Evolutionary conservation across 2,797 vertebrate species (phyloP).

Genomic region (Mormyrops attenuatus): DNA sequence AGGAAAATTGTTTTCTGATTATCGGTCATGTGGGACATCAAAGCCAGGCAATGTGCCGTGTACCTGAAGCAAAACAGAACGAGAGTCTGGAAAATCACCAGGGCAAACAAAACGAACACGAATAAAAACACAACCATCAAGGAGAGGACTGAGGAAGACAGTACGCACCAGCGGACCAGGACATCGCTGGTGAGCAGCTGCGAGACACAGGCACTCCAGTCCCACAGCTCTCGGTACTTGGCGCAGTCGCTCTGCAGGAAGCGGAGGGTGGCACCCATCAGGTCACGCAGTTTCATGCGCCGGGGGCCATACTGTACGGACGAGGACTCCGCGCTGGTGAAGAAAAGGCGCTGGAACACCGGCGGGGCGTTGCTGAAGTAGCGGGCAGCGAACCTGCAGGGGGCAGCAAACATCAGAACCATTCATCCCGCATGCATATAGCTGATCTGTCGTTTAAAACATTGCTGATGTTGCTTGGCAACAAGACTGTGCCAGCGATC

Average conservation of each 20-base stretch:
- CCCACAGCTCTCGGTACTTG: slow-evolving; percentile 82
- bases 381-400: slow-evolving; percentile 76
- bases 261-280: slow-evolving; percentile 88
- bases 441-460: not conserved
- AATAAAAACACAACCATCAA: not conserved
- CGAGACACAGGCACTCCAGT: slow-evolving; percentile 95
- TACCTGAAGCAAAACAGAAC: slow-evolving; percentile 61
- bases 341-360: slow-evolving; percentile 91
- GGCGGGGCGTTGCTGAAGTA: slow-evolving; percentile 83
- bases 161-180: slow-evolving; percentile 83
- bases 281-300: slow-evolving; percentile 92
- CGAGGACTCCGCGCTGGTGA: slow-evolving; percentile 83
- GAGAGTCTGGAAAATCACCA: not conserved
- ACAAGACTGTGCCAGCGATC: not conserved
- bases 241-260: slow-evolving; percentile 81
- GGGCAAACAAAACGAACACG: not conserved
- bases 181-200: slow-evolving; percentile 89
- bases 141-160: not conserved
- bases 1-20: slow-evolving; percentile 90
- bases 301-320: slow-evolving; percentile 83
- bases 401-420: not conserved
- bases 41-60: slow-evolving; percentile 85
- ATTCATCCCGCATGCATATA: not conserved
- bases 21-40: slow-evolving; percentile 92
- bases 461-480: not conserved